Evolutionary conservation across 1,140 invertebrate species (phyloP), one percentile per base, ranked within the genome.

Genomic region (Anagrus nilaparvatae): DNA sequence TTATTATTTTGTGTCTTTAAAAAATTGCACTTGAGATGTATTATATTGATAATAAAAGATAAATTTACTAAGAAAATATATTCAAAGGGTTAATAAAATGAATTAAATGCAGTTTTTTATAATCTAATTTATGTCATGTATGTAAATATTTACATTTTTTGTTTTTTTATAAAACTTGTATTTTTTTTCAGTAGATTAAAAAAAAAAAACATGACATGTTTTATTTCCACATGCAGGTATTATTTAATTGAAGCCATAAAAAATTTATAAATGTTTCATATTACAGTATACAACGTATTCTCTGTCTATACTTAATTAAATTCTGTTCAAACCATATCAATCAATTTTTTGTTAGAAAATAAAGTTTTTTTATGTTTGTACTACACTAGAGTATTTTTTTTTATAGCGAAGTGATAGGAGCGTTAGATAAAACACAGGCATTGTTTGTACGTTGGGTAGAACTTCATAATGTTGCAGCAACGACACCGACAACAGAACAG

Each of bases 381-480:
- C 24, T 40, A 39, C 36, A 34, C 2, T 10, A 7, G 10, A 31
- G 20, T 25, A 21, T 21, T 39, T 50, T 31, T 41, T 34, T 51
- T 51, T 75, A 43, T 67, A 95, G 91, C 77, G 90, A 94, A 74
- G 90, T 94, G 56, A 84, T 87, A 59, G 89, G 90, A 74, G 89
- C 90, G 48, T 67, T 94, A 61, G 87, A 86, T 60, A 92, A 90
- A 68, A 90, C 88, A 25, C 74, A 85, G 49, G 86, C 84, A 34
- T 70, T 94, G 34, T 93, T 88, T 66, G 72, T 86, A 39, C 78
- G 88, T 56, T 94, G 88, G 88, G 76, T 80, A 55, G 88, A 93
- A 58, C 69, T 93, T 80, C 81, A 87, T 65, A 20, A 84, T 65
- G 20, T 13, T 4, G 4, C 10, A 3, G 34, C 20, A 10, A 53